Evolutionary conservation across 2,888 invertebrate species (phyloP).

Genomic region (Drosophila emarginata): DNA sequence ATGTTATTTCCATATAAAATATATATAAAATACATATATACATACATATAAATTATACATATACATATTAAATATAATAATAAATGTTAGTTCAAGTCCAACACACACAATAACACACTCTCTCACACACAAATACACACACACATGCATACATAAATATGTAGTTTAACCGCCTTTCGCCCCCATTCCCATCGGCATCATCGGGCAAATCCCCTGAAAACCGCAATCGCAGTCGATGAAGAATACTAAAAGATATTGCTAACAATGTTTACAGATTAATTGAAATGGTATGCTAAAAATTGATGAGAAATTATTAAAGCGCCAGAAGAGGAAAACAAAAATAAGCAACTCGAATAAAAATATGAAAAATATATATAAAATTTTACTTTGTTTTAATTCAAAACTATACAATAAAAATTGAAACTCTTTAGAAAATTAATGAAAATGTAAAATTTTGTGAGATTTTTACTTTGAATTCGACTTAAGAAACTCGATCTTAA

Average conservation of each 20-base stretch:
- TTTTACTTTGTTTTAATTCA: background rate
- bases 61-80: constrained; percentile 38
- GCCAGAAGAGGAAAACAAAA: constrained; percentile 10
- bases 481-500: no score
- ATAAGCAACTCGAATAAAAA: background rate
- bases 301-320: background rate
- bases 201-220: constrained; percentile 1
- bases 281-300: background rate
- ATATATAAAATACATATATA: constrained; percentile 33
- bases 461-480: no score
- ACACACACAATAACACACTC: constrained; percentile 4
- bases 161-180: constrained; percentile 29
- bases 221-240: background rate
- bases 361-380: background rate
- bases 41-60: constrained; percentile 26
- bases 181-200: constrained; percentile 20
- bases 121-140: constrained; percentile 9
- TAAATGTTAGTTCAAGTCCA: constrained; percentile 62
- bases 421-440: no score
- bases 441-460: no score
- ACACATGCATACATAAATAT: constrained; percentile 6
- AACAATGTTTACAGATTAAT: constrained; percentile 8
- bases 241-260: constrained; percentile 2
- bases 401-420: no score
- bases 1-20: constrained; percentile 43